Evolutionary conservation across 1,140 invertebrate species (phyloP), one percentile per base, ranked within the genome.

Genomic region (Oppia nitens): DNA sequence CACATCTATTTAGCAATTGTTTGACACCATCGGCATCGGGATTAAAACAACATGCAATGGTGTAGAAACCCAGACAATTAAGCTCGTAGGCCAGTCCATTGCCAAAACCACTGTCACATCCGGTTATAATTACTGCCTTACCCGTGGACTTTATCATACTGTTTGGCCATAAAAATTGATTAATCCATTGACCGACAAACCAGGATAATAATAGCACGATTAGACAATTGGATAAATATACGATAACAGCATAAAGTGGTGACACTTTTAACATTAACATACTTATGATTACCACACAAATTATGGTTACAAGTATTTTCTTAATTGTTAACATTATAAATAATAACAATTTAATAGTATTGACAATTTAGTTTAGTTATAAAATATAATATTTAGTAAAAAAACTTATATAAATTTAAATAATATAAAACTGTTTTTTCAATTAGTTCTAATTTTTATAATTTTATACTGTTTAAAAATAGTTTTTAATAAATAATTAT

Each of bases 11-110:
- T 21, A 67, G 64, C 40, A 77, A 66, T 4, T 63, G 57, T 29
- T 60, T 50, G 0, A 74, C 73, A 0, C 74, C 75, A 49, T 71
- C 68, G 0, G 71, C 64, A 24, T 77, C 70, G 0, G 73, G 72
- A 6, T 75, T 66, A 24, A 85, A 74, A 68, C 86, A 84, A 2
- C 81, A 79, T 12, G 85, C 85, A 60, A 69, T 75, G 14, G 77
- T 74, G 27, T 65, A 63, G 54, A 71, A 74, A 3, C 75, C 76
- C 14, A 59, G 25, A 9, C 60, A 56, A 61, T 76, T 72, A 11
- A 75, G 66, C 11, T 67, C 57, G 4, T 67, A 59, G 6, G 76
- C 75, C n/a, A 74, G 63, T 27, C 62, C 60, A 47, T 71, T 63
- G 1, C 75, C 75, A 57, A 77, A 71, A 23, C 75, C 75, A 25